phyloP scores from a whole-genome alignment of 2,888 invertebrate genomes.

The Conistra vaccinii region DNA sequence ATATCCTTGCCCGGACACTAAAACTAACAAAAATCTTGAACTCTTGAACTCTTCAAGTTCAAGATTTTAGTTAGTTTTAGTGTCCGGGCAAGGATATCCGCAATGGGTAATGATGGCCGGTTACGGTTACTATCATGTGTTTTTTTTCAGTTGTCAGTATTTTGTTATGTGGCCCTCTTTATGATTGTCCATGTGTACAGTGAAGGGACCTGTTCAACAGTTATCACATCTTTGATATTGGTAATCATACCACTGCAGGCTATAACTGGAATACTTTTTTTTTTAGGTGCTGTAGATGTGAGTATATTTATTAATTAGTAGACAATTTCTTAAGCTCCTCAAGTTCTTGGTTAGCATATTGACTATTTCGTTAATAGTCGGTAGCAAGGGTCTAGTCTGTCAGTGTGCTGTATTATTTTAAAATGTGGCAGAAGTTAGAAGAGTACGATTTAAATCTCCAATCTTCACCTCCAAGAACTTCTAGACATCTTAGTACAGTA shows the following conservation, averaged over 20 bases:
- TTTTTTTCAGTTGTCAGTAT: conserved; percentile 73
- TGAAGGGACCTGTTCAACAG: conserved; percentile 64
- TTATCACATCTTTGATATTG: conserved; percentile 69
- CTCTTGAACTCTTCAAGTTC: no score
- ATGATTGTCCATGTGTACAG: conserved; percentile 67
- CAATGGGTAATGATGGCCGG: no score
- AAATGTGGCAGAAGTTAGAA: neutral
- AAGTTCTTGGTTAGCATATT: no score
- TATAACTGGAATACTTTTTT: conserved; percentile 72
- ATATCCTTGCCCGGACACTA: no score
- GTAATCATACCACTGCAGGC: conserved; percentile 69
- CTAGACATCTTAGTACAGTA: neutral
- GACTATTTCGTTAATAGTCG: no score
- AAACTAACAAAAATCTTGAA: no score
- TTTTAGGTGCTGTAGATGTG: conserved; percentile 77
- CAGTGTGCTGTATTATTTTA: neutral
- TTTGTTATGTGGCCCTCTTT: conserved; percentile 70
- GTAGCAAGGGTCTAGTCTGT: neutral
- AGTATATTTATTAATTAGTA: conserved; percentile 1
- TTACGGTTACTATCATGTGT: no score
- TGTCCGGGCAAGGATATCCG: no score
- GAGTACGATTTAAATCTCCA: no score
- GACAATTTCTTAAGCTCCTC: no score
- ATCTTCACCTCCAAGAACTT: neutral
- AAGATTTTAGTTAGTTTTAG: no score